Conservation (phyloP, 2,888 invertebrate genomes). For the Drosophila rubida region DNA sequence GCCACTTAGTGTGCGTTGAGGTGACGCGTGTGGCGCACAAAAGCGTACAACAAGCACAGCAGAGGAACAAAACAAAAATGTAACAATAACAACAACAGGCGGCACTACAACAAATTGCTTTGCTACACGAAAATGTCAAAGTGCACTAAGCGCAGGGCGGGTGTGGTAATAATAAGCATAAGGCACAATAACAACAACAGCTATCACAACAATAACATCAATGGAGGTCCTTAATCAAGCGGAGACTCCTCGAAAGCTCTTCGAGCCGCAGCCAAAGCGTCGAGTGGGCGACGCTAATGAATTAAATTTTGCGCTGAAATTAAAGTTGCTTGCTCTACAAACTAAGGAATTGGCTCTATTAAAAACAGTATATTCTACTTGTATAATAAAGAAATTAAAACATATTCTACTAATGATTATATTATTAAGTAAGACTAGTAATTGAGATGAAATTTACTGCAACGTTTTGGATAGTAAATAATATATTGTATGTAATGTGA, state of each 20-base stretch:
- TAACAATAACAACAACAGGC: constrained; percentile 42
- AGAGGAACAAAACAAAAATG: constrained; percentile 28
- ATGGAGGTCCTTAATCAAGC: constrained; percentile 44
- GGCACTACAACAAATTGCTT: constrained; percentile 74
- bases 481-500: no score
- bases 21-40: constrained; percentile 67
- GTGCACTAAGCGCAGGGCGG: constrained; percentile 54
- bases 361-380: no score
- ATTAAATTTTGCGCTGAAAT: background rate
- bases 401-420: no score
- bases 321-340: background rate
- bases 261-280: background rate
- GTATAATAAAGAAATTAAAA: no score
- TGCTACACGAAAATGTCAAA: constrained; percentile 71
- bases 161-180: constrained; percentile 58
- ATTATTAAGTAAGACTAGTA: no score
- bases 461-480: no score
- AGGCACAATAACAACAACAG: constrained; percentile 46
- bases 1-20: constrained; percentile 74
- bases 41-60: constrained; percentile 48
- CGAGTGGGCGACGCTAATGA: constrained; percentile 19
- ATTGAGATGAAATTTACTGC: no score
- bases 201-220: constrained; percentile 41
- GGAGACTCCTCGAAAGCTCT: constrained; percentile 46
- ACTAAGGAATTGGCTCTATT: background rate